Evolutionary conservation across 2,113 vertebrate species (phyloP), one percentile per base, ranked within the genome.

Genomic region (Eidolon helvum): DNA sequence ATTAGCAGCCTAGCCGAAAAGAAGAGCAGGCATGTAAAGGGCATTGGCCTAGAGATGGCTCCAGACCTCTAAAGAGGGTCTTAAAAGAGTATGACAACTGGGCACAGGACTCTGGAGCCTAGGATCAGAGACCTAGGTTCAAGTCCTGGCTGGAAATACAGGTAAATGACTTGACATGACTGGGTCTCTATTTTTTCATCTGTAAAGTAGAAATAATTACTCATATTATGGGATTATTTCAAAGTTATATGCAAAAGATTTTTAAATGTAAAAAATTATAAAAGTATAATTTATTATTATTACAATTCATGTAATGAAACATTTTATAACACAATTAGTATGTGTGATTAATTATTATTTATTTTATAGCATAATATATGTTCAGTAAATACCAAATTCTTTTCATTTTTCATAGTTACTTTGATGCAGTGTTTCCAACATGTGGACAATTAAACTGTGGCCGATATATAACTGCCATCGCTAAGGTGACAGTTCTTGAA

Each of bases 351-450:
- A 96, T 84, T 38, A 84, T 61, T 61, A 40, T 59, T 75, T 0
- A 69, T 59, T 71, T 75, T 53, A 57, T 84, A 55, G 61, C 14
- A 63, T 48, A 87, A 57, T 55, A 45, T 43, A 50, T 57, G n/a
- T 63, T 65, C 50, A 85, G 33, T 33, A 61, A 59, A 61, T 40
- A 78, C 11, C 24, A 78, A 91, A 45, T 63, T 75, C 65, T 50
- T 87, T 75, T 40, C 40, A 55, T 40, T 91, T 96, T 96, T 95
- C 71, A 80, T 61, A 50, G 45, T 68, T 94, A 66, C 11, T 86
- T 55, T 59, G 71, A 38, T 53, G 5, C 18, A 18, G 18, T 61
- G 10, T 92, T 94, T 68, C 45, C 43, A 65, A 59, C 35, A 53
- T 45, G 28, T 30, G 72, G 72, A 75, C 61, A 91, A 87, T 83